These are phyloP conservation scores for Leucozona laternaria DNA, from an alignment of 2,888 invertebrate species.

Conservation along the genomic window DNA sequence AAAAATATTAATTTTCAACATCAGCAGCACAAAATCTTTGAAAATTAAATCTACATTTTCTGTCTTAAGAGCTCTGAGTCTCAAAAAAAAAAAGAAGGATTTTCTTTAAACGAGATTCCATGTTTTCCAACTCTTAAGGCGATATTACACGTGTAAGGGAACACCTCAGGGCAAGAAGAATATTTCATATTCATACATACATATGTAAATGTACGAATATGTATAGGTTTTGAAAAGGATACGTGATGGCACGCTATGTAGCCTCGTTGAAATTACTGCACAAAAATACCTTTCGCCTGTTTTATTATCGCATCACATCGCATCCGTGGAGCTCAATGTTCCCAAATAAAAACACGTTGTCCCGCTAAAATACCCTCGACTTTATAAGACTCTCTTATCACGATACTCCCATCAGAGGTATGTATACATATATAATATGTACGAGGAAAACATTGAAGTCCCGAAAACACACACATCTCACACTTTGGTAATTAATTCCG, in stretches of 20 bases:
- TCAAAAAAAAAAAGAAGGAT: conserved; percentile 6
- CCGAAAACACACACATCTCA: conserved; percentile 49
- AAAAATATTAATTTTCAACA: conserved; percentile 6
- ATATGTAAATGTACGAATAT: background rate
- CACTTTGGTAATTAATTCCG: conserved; percentile 74
- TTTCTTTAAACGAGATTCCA: conserved; percentile 35
- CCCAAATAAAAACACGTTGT: conserved; percentile 43
- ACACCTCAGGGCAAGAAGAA: background rate
- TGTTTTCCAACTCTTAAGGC: conserved; percentile 8
- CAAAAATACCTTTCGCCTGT: background rate
- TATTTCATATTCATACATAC: background rate
- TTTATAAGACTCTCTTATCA: conserved; percentile 47
- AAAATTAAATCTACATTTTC: conserved; percentile 57
- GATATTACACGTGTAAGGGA: conserved; percentile 41
- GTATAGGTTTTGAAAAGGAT: background rate
- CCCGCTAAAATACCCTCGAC: background rate
- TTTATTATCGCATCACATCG: conserved; percentile 37
- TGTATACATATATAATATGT: background rate
- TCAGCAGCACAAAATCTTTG: background rate
- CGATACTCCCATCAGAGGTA: conserved; percentile 40
- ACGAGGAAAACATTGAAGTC: background rate
- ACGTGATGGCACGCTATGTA: conserved; percentile 55
- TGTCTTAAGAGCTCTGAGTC: background rate
- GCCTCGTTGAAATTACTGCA: conserved; percentile 46
- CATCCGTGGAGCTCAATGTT: conserved; percentile 35